Evolutionary conservation across 1,140 invertebrate species (phyloP).

Genomic region (Protaetia brevitarsis): DNA sequence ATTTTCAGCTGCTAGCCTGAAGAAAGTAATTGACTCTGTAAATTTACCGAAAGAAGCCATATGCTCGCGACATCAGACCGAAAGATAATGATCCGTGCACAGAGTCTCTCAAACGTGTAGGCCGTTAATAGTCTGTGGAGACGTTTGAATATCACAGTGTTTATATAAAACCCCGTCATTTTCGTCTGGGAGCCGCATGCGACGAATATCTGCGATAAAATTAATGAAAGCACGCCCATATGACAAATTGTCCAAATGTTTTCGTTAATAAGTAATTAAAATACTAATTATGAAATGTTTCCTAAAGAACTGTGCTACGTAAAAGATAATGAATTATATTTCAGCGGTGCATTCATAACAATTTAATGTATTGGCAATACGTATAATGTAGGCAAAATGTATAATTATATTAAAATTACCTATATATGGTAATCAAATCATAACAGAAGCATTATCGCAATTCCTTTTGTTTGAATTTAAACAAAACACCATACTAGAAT

Average conservation of each 20-base stretch:
- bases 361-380: too few relatives aligned
- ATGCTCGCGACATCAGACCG: background rate
- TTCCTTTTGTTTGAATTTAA: too few relatives aligned
- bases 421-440: too few relatives aligned
- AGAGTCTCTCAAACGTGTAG: background rate
- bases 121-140: background rate
- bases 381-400: too few relatives aligned
- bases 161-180: constrained; percentile 7
- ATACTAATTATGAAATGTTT: background rate
- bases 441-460: too few relatives aligned
- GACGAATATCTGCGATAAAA: background rate
- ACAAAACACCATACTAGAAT: too few relatives aligned
- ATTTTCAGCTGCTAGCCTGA: background rate
- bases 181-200: background rate
- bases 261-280: background rate
- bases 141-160: background rate
- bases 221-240: background rate
- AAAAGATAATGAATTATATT: too few relatives aligned
- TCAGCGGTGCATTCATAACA: too few relatives aligned
- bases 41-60: constrained; percentile 1
- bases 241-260: background rate
- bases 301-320: too few relatives aligned
- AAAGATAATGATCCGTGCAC: constrained; percentile 5
- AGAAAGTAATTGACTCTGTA: constrained; percentile 2
- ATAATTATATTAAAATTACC: too few relatives aligned